Conservation (phyloP, 2,888 invertebrate species). For the Syrphus vitripennis region DNA sequence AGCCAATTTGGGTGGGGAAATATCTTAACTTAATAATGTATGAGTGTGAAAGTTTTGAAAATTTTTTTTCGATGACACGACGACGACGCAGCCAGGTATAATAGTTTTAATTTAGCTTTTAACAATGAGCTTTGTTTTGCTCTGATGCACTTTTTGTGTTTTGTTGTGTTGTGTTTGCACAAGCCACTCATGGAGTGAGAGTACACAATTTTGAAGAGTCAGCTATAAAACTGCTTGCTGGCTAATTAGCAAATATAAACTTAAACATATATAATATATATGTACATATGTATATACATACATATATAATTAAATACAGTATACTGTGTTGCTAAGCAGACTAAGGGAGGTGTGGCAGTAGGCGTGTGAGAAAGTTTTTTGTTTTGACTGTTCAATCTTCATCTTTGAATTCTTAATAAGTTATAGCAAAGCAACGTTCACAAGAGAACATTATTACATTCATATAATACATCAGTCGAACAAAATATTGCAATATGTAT, state of each 20-base stretch:
- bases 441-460: background rate
- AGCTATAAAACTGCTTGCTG: constrained; percentile 39
- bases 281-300: background rate
- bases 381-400: background rate
- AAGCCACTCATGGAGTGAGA: constrained; percentile 26
- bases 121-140: constrained; percentile 31
- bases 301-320: background rate
- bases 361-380: constrained; percentile 6
- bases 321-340: constrained; percentile 28
- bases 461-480: background rate
- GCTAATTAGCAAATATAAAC: constrained; percentile 18
- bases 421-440: background rate
- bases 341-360: constrained; percentile 21
- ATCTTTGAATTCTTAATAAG: background rate
- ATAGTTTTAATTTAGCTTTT: constrained; percentile 47
- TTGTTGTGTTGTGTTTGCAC: too few relatives aligned
- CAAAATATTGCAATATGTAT: background rate
- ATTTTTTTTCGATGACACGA: constrained; percentile 19
- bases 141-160: constrained; percentile 38
- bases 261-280: constrained; percentile 2
- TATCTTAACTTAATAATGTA: constrained; percentile 9
- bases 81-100: constrained; percentile 5
- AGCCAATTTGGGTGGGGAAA: background rate
- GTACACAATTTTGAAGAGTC: constrained; percentile 52
- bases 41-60: constrained; percentile 29